Base-by-base conservation (phyloP, 2,797 vertebrate genomes). In the Busarellus nigricollis region DNA sequence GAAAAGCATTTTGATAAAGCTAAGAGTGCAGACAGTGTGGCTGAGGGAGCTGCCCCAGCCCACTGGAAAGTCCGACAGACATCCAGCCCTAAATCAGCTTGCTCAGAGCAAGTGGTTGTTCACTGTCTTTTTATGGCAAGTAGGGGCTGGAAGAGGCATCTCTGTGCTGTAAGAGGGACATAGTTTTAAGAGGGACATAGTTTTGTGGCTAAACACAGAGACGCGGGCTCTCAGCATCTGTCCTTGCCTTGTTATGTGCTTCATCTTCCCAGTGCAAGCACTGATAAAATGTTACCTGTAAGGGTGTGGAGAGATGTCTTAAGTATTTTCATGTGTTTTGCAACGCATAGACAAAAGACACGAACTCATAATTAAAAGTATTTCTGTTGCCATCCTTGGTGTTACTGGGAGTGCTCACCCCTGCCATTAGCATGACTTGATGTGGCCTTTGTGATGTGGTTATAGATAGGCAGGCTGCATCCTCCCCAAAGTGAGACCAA, bases 371-470 rank as follows among this genome's bases (percentile, higher is more conserved):
- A 83, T 79, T 50, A 31, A 13, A 72, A 44, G 29, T 31, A 3
- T 52, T 59, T 44, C 59, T 93, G 84, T 28, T 80, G 62, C 35
- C 25, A 1, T 18, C 38, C 29, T 4, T 26, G 79, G 78, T 29
- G 90, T 61, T 22, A 4, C 15, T 61, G 74, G 91, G 71, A 37
- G 59, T 2, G 63, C 84, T 77, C 35, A 11, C 13, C 77, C 77
- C 54, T 79, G 74, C 78, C 62, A 2, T 62, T 21, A 25, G 55
- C 87, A 4, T 15, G n/a, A 33, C 49, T 61, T 73, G 62, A 31
- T 70, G 93, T 85, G 84, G 89, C 17, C 55, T 3, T 3, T 77
- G 89, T 85, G 95, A 72, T 89, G 90, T 86, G 95, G 93, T 38
- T 61, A 3, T 29, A 45, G 70, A 3, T 7, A 12, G 70, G 71